Base-by-base conservation (phyloP, 2,888 invertebrate species). In the Hipparchia sbordonii region DNA sequence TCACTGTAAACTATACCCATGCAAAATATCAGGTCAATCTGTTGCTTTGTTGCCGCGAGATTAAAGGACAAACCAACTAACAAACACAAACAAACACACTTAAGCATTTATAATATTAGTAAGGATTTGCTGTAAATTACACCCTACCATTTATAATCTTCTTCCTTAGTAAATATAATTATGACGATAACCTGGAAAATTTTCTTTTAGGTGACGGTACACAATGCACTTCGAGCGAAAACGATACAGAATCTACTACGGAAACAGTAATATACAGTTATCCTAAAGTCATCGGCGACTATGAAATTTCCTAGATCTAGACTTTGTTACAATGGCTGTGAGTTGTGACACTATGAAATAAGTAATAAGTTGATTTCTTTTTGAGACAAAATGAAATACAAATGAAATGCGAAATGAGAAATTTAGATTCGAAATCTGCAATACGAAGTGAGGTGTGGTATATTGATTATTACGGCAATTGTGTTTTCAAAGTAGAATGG, bases 251-350 rank as follows among this genome's bases (percentile, higher is more conserved):
- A 23, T 75, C 79, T 6, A 85, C 85, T 52, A 79, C 85, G 0
- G 91, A 92, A 10, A 83, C 89, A 9, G 87, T 92, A 3, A 84
- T 92, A 57, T 92, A 90, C 77, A 82, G 89, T 23, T 92, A 91
- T 73, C 90, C 90, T 9, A 91, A 91, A 81, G 85, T 84, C 48
- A 85, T 89, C 51, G 87, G 87, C 39, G 87, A 90, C 39, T 91
- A 85, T 46, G 74, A 75, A 33, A 77, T 72, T 60, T 70, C 71
- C 52, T 75, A 74, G 68, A 72, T 69, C 13, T 60, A 70, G 59
- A 67, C 33, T 33, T 52, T 13, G 4, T 10, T 23, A 23, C 12
- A 65, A 10, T 33, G 65, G 33, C 51, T 65, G 65, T 65, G 51
- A 65, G 52, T 52, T 48, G 45, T 48, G 7, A 13, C n/a, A 6